These are phyloP conservation scores for Plectrocnemia conspersa DNA, from an alignment of 1,140 invertebrate species.

Conservation along the genomic window DNA sequence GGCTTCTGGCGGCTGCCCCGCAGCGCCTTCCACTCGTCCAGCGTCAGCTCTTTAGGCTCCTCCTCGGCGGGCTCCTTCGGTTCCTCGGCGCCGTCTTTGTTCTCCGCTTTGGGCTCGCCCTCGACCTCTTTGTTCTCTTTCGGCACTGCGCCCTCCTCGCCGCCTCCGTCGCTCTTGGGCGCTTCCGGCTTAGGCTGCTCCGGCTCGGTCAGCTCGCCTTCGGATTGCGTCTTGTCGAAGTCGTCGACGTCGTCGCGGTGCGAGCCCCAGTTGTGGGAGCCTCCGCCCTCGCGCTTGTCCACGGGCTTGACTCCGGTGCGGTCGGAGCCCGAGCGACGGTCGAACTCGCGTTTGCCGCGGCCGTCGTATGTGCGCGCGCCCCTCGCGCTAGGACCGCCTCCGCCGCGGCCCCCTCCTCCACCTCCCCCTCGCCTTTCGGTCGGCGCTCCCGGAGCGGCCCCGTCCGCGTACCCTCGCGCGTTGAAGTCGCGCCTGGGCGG, in stretches of 20 bases:
- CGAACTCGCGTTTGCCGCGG: conserved; percentile 85
- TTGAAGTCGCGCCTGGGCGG: conserved; percentile 47
- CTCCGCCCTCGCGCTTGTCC: conserved; percentile 90
- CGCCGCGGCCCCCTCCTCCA: conserved; percentile 46
- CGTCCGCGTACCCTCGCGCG: conserved; percentile 47
- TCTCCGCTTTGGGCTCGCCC: conserved; percentile 44
- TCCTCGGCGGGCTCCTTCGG: conserved; percentile 59
- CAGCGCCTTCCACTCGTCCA: conserved; percentile 86
- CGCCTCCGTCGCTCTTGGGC: conserved; percentile 49
- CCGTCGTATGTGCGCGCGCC: conserved; percentile 56
- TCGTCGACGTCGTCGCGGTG: conserved; percentile 85
- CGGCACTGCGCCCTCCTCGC: conserved; percentile 48
- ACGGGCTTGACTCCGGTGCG: conserved; percentile 91
- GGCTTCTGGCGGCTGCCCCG: conserved; percentile 70
- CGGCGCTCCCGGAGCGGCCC: conserved; percentile 42
- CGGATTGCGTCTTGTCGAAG: conserved; percentile 53
- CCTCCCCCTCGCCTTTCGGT: conserved; percentile 42
- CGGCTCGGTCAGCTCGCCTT: conserved; percentile 48
- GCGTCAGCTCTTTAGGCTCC: conserved; percentile 74
- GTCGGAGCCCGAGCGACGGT: conserved; percentile 90
- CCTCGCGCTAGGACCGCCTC: conserved; percentile 42
- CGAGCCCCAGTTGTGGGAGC: conserved; percentile 93
- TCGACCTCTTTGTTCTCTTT: conserved; percentile 39
- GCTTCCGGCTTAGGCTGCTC: conserved; percentile 51
- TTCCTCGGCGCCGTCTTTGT: conserved; percentile 45